Evolutionary conservation across 2,113 vertebrate genomes (phyloP).

Genomic region (Dinomys branickii): DNA sequence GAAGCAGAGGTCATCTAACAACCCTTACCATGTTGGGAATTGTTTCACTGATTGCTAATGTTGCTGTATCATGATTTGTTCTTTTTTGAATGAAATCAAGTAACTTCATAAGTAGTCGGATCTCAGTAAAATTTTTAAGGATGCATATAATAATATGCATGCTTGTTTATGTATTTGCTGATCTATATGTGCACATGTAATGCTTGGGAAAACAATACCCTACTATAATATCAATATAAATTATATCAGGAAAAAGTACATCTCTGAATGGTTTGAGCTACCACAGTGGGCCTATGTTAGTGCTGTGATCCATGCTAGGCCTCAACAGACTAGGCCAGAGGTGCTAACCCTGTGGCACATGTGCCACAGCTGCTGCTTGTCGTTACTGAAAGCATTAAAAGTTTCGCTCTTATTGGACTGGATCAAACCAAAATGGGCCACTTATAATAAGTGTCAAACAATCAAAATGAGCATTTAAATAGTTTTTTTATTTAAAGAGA

Average conservation of each 20-base stretch:
- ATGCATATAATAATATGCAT: neutral
- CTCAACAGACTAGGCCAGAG: neutral
- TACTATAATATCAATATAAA: neutral
- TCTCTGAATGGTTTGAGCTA: neutral
- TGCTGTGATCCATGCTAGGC: neutral
- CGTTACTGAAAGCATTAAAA: neutral
- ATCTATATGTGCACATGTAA: neutral
- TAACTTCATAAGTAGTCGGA: neutral
- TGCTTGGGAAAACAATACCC: neutral
- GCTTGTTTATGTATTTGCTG: neutral
- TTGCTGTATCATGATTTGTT: neutral
- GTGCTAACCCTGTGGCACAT: too few relatives aligned
- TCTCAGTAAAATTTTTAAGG: neutral
- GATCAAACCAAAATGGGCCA: neutral
- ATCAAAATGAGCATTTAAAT: neutral
- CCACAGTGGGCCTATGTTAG: neutral
- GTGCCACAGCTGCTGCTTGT: neutral
- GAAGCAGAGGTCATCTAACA: neutral
- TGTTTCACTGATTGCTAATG: neutral
- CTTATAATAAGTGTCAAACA: neutral
- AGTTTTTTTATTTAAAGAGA: neutral
- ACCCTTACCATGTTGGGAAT: neutral
- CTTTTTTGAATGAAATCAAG: neutral
- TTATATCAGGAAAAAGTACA: neutral
- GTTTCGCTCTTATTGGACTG: neutral